Evolutionary conservation across 2,797 vertebrate genomes (phyloP).

Genomic region (Galagoides demidoff): DNA sequence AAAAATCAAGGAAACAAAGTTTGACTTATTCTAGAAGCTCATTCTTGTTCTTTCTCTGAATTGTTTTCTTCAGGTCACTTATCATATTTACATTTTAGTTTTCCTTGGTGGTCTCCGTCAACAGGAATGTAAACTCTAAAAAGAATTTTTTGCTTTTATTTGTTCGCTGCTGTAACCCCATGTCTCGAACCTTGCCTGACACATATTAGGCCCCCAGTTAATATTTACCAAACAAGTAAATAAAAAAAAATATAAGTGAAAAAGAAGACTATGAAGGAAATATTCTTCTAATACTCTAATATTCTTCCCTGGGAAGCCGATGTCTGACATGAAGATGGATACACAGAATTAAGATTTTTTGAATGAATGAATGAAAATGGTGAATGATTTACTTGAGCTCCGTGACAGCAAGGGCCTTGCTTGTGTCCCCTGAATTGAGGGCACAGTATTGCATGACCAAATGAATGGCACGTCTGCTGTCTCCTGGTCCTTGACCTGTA

Average conservation of each 20-base stretch:
- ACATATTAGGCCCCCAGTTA: not conserved
- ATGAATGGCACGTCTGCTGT: not conserved
- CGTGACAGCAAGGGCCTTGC: not conserved
- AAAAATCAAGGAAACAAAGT: not conserved
- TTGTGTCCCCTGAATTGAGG: not conserved
- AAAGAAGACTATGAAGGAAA: constrained; percentile 25
- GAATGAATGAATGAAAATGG: not conserved
- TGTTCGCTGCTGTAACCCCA: not conserved
- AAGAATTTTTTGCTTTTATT: not conserved
- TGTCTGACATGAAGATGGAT: not conserved
- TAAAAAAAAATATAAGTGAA: not conserved
- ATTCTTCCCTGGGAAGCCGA: too few relatives aligned
- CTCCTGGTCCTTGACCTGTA: not conserved
- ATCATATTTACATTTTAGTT: not conserved
- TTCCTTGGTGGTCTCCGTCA: not conserved
- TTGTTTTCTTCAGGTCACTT: not conserved
- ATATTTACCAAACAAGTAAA: not conserved
- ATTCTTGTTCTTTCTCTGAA: not conserved
- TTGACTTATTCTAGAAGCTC: not conserved
- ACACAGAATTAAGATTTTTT: not conserved
- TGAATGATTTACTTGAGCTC: not conserved
- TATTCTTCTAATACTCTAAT: not conserved
- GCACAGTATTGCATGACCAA: not conserved
- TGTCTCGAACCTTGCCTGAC: not conserved
- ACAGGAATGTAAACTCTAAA: not conserved